Base-by-base conservation (phyloP, 2,797 vertebrate genomes). In the Petrocephalus sullivani region DNA sequence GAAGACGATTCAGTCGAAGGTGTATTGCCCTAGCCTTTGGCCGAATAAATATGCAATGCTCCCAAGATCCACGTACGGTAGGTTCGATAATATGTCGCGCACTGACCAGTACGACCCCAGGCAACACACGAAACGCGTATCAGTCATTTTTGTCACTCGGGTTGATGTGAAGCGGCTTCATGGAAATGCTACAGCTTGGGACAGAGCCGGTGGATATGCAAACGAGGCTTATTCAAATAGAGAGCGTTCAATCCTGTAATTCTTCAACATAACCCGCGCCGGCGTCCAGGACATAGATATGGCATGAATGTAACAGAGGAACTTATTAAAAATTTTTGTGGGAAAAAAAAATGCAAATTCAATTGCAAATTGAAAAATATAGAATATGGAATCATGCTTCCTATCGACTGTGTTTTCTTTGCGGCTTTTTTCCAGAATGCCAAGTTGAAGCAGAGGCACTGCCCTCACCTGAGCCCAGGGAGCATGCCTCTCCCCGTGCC, bases 181-280 rank as follows among this genome's bases (percentile, higher is more conserved):
- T 78, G 83, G 81, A 89, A 89, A 87, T 90, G 84, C 14, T 51
- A 82, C 85, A 60, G 28, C 89, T 88, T 51, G 84, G 51, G 91
- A 89, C 90, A 90, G 90, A 57, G 87, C 53, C 61, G 87, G 89
- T 88, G 58, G 87, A 89, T 91, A 92, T 92, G 90, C 90, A 91
- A 92, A 91, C 78, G 28, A 60, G 41, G 64, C 87, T 61, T 85
- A 90, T 90, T 89, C 90, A 89, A 89, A 90, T 85, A 86, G 87
- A 56, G 86, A 23, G 57, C 71, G 61, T 86, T 89, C 86, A 85
- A 56, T 87, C 86, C 64, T 88, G 64, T 85, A 88, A 84, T 61
- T 75, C 51, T 86, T 57, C 75, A 87, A 60, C 67, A 82, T 49
- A 41, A 61, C n/a, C 16, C 4, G 84, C 4, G 28, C 88, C 87